A percentile compares a stretch with the other conserved stretches of the same genome.
Conservation (phyloP, 2,797 vertebrate species). For the Rhabdophis nuchalis region DNA sequence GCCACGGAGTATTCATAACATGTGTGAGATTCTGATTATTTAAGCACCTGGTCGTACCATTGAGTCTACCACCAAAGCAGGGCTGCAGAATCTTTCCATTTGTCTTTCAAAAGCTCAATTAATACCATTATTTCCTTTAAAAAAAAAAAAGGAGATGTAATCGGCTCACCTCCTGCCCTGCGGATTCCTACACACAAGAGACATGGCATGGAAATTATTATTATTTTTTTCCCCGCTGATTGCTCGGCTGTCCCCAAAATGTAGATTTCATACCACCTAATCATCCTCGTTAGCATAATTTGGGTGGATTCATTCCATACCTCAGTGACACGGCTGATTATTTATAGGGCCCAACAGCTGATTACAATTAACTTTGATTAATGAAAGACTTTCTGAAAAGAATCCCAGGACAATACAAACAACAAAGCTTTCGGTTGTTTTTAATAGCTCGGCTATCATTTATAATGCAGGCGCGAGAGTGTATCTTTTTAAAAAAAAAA, state of each 20-base stretch:
- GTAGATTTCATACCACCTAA: slow-evolving; percentile 61
- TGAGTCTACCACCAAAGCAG: neutral
- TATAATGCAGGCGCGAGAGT: slow-evolving; percentile 41
- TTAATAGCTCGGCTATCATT: slow-evolving; percentile 49
- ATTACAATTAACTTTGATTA: slow-evolving; percentile 69
- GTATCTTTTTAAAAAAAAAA: neutral
- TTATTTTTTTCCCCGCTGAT: slow-evolving; percentile 47
- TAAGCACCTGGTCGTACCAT: neutral
- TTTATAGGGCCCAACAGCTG: slow-evolving; percentile 60
- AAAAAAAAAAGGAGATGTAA: slow-evolving; percentile 34
- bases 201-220: slow-evolving; percentile 35
- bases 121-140: slow-evolving; percentile 28
- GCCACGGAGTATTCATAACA: neutral
- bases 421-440: neutral
- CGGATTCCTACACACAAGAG: slow-evolving; percentile 19
- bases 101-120: slow-evolving; percentile 14
- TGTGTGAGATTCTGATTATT: neutral
- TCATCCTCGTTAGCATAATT: slow-evolving; percentile 64
- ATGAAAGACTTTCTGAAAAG: slow-evolving; percentile 54
- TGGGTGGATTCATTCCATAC: slow-evolving; percentile 58
- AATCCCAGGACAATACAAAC: slow-evolving; percentile 3
- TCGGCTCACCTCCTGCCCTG: slow-evolving; percentile 23
- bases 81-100: neutral
- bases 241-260: slow-evolving; percentile 51
- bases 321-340: slow-evolving; percentile 62